These are phyloP conservation scores for Diadromus collaris DNA, from an alignment of 2,888 invertebrate genomes.

Conservation along the genomic window DNA sequence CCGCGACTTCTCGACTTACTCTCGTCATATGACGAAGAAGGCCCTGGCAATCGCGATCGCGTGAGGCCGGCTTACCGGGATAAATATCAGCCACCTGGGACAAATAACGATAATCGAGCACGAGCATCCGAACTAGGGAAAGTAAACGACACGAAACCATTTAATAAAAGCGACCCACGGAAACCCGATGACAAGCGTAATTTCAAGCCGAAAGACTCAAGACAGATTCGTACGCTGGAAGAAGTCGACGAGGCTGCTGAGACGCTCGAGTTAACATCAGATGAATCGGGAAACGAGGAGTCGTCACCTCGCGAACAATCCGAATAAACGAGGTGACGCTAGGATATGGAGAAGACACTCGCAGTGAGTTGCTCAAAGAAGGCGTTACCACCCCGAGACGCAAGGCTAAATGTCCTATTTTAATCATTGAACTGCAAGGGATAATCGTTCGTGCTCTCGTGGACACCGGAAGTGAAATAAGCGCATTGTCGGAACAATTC, in stretches of 20 bases:
- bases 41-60: neutral
- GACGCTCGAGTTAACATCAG: neutral
- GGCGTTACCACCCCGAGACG: neutral
- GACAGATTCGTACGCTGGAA: neutral
- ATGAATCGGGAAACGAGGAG: constrained; percentile 8
- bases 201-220: neutral
- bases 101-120: too few relatives aligned
- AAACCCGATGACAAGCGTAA: neutral
- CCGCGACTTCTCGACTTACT: neutral
- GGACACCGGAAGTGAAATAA: constrained; percentile 6
- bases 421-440: neutral
- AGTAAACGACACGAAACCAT: too few relatives aligned
- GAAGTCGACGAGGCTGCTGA: neutral
- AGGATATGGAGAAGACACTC: neutral
- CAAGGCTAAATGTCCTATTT: neutral
- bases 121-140: too few relatives aligned
- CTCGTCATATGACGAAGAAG: constrained; percentile 13
- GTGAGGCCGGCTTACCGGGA: neutral
- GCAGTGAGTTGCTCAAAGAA: neutral
- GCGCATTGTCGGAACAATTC: neutral
- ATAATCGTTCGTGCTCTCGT: neutral
- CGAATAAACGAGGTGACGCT: constrained; percentile 7
- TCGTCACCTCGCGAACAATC: neutral
- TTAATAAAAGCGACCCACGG: neutral
- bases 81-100: neutral